phyloP scores from a whole-genome alignment of 2,113 vertebrate genomes.

The Trogon melanurus region DNA sequence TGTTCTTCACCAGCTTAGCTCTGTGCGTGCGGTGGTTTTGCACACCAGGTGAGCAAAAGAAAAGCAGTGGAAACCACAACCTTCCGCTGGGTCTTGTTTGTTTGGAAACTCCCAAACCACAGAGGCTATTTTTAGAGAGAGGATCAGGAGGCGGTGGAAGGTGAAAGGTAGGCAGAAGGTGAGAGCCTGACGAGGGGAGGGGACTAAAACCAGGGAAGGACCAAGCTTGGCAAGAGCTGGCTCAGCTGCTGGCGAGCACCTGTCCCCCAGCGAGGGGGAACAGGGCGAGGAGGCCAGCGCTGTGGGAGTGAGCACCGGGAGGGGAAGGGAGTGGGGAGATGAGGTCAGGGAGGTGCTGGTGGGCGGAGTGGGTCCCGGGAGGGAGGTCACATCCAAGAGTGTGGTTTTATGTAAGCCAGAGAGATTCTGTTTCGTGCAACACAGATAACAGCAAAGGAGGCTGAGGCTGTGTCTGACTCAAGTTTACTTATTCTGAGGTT shows the following conservation, averaged over 20 bases:
- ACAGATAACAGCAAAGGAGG: not conserved
- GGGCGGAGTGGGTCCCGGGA: not conserved
- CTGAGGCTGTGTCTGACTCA: not conserved
- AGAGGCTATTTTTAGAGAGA: not conserved
- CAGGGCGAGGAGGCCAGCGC: not conserved
- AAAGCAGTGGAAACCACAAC: not conserved
- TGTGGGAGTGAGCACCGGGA: not conserved
- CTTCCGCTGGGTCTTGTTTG: not conserved
- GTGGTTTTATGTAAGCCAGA: not conserved
- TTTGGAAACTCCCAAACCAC: constrained; percentile 29
- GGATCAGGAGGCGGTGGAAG: not conserved
- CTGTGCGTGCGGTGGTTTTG: not conserved
- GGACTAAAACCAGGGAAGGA: not conserved
- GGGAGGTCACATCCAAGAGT: constrained; percentile 26
- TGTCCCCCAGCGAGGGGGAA: accelerated
- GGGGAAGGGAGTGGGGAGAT: constrained; percentile 12
- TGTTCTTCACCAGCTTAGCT: not conserved
- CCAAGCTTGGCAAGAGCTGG: accelerated
- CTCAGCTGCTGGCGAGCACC: accelerated
- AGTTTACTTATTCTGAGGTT: constrained; percentile 5
- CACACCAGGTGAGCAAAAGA: not conserved
- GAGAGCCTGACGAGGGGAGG: not conserved
- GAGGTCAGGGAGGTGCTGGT: constrained; percentile 43
- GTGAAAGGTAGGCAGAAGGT: not conserved
- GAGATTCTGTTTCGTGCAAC: not conserved